phyloP scores from a whole-genome alignment of 2,888 invertebrate species.

The Erannis defoliaria region DNA sequence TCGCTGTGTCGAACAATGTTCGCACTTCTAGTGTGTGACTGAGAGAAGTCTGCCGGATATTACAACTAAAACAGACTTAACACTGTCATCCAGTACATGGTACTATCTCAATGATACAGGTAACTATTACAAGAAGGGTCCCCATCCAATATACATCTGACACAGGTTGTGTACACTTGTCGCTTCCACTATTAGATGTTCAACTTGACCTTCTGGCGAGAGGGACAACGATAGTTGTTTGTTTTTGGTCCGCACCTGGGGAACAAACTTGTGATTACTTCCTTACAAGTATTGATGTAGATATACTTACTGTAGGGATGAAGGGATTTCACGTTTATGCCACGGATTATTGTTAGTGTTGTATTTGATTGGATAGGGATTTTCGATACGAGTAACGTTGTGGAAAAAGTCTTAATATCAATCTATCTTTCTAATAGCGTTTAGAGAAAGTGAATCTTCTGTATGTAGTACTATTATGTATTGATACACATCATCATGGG shows the following conservation, averaged over 20 bases:
- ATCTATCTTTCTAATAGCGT: neutral
- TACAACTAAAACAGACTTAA: too few species aligned
- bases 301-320: constrained; percentile 6
- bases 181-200: constrained; percentile 96
- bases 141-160: constrained; percentile 99
- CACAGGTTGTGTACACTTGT: constrained; percentile 95
- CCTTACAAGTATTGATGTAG: constrained; percentile 13
- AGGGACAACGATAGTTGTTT: constrained; percentile 89
- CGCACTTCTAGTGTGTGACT: too few species aligned
- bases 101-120: too few species aligned
- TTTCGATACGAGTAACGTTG: neutral
- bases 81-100: too few species aligned
- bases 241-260: constrained; percentile 87
- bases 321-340: neutral
- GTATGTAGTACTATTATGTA: neutral
- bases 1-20: too few species aligned
- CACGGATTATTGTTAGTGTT: neutral
- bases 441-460: too few species aligned
- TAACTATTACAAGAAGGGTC: constrained; percentile 60
- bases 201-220: constrained; percentile 98
- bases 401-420: neutral
- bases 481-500: too few species aligned
- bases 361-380: constrained; percentile 3
- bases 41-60: too few species aligned
- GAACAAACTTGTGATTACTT: constrained; percentile 41